Percentiles rank a stretch among this genome's conserved stretches.
These are phyloP conservation scores for Rutpela maculata DNA, from an alignment of 2,888 invertebrate genomes.

Conservation along the genomic window DNA sequence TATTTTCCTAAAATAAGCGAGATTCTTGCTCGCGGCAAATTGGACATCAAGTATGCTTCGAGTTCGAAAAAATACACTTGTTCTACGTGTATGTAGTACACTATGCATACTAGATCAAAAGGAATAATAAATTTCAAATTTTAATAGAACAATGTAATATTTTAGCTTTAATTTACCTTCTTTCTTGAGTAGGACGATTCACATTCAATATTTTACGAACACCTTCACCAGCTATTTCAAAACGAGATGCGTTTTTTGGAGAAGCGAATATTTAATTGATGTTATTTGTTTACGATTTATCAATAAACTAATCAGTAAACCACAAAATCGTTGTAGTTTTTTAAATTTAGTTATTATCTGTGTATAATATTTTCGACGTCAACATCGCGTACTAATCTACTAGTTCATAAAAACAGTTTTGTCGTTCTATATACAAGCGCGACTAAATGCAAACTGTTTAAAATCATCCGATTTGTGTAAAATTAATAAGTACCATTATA, in stretches of 20 bases:
- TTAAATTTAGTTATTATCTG: background rate
- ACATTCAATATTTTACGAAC: too few relatives aligned
- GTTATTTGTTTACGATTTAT: background rate
- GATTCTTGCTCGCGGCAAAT: too few relatives aligned
- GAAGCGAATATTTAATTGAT: background rate
- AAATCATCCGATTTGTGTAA: background rate
- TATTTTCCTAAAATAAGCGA: too few relatives aligned
- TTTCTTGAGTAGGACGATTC: too few relatives aligned
- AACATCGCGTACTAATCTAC: background rate
- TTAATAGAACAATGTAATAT: too few relatives aligned
- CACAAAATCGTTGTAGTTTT: background rate
- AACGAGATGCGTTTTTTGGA: background rate
- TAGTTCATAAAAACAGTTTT: background rate
- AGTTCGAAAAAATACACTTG: too few relatives aligned
- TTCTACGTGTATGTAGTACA: too few relatives aligned
- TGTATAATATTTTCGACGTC: background rate
- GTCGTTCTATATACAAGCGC: background rate
- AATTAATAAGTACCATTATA: slow-evolving; percentile 6
- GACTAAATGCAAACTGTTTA: background rate
- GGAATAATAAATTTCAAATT: too few relatives aligned
- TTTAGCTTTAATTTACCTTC: too few relatives aligned
- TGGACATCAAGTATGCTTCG: too few relatives aligned
- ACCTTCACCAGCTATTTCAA: too few relatives aligned
- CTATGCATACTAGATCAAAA: too few relatives aligned
- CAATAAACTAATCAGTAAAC: background rate